These are phyloP conservation scores for Drosophila leontia DNA, from an alignment of 1,140 invertebrate genomes.

Conservation along the genomic window DNA sequence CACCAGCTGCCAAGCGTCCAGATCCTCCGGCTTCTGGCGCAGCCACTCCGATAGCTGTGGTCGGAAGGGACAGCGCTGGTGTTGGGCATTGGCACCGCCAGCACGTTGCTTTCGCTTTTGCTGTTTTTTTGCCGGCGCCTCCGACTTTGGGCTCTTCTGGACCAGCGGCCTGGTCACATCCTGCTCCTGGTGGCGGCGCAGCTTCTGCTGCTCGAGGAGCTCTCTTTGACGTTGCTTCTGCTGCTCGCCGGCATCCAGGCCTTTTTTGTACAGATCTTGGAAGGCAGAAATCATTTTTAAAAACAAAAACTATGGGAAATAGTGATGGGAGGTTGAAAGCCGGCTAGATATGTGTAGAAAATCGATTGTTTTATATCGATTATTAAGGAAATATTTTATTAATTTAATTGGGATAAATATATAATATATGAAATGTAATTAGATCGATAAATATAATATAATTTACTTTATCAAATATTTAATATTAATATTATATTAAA, in stretches of 20 bases:
- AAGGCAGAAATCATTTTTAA: slow-evolving; percentile 29
- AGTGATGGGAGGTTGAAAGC: not conserved
- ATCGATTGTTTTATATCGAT: not conserved
- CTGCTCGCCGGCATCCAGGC: slow-evolving; percentile 57
- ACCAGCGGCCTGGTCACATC: slow-evolving; percentile 40
- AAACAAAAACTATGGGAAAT: not conserved
- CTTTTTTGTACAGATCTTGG: slow-evolving; percentile 64
- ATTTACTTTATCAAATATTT: not conserved
- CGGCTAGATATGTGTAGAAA: slow-evolving; percentile 3
- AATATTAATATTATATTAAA: not conserved
- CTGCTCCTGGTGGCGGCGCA: slow-evolving; percentile 79
- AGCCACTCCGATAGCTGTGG: slow-evolving; percentile 94
- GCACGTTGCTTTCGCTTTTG: slow-evolving; percentile 29
- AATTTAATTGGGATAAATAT: not conserved
- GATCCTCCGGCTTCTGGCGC: slow-evolving; percentile 91
- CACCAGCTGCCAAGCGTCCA: slow-evolving; percentile 92
- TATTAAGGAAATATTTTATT: not conserved
- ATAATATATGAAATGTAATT: not conserved
- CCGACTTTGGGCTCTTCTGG: slow-evolving; percentile 1
- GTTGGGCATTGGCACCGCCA: not conserved
- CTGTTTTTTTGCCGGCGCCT: slow-evolving; percentile 1
- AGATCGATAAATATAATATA: too few relatives aligned
- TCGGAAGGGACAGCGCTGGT: not conserved
- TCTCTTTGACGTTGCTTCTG: slow-evolving; percentile 56
- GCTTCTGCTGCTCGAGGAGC: slow-evolving; percentile 57